phyloP scores from a whole-genome alignment of 2,797 vertebrate species.

The Myotis planiceps region DNA sequence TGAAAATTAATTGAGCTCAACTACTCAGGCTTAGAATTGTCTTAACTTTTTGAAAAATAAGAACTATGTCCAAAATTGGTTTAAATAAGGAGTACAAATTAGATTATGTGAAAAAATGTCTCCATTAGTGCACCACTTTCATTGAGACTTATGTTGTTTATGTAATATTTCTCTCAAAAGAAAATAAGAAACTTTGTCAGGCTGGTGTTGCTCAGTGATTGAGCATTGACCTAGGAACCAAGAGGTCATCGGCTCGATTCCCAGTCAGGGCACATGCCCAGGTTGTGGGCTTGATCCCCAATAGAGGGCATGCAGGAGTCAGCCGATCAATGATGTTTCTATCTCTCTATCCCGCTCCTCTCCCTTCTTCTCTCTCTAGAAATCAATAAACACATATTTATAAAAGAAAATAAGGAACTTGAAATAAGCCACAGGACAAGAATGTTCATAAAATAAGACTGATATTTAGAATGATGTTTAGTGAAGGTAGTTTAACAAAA shows the following conservation, averaged over 20 bases:
- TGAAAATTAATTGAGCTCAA: neutral
- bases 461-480: neutral
- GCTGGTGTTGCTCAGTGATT: too few relatives aligned
- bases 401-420: slow-evolving; percentile 31
- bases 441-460: neutral
- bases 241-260: too few relatives aligned
- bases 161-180: neutral
- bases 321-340: too few relatives aligned
- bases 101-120: neutral
- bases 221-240: too few relatives aligned
- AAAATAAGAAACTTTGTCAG: slow-evolving; percentile 14
- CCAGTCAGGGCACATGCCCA: too few relatives aligned
- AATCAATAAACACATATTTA: too few relatives aligned
- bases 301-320: too few relatives aligned
- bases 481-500: neutral
- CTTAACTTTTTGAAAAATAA: neutral
- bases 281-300: too few relatives aligned
- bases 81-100: neutral
- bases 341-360: too few relatives aligned
- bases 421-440: neutral
- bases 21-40: neutral
- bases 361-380: too few relatives aligned
- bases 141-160: neutral
- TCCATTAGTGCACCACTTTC: neutral
- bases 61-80: neutral